Evolutionary conservation across 2,888 invertebrate genomes (phyloP), one percentile per base, ranked within the genome.

Genomic region (Steinernema carpocapsae): DNA sequence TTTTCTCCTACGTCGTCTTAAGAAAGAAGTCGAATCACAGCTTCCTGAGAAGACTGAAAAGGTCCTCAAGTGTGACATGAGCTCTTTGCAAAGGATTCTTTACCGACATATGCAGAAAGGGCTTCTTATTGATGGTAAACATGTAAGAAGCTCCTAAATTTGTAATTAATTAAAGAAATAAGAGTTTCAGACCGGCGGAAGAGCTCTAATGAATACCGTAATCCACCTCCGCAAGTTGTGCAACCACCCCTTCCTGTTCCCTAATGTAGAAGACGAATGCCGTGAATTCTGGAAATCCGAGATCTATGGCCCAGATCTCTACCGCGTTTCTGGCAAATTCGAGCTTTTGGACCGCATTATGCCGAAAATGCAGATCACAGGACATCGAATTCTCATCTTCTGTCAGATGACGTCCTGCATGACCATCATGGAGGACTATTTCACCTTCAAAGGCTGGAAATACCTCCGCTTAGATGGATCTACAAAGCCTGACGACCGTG

Each of bases 381-480:
- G 93, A 76, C 99, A 99, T 90, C 91, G 97, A 78, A 95, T 97
- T n/a, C 90, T 99, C 78, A 92, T 99, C 78, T 99, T 99, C 91
- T 99, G 97, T 92, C 99, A 99, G 90, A 99, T 99, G 99, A 99
- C 99, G 0, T 94, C 95, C 86, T 92, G 96, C 81, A 97, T 99
- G 97, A 96, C 94, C 74, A 96, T 97, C 84, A 94, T 97, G 91
- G 99, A 99, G 88, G 99, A 99, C 90, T 99, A 96, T 88, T 91
- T 99, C 70, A 92, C 93, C 74, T 97, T 93, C 92, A 91, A 94
- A 82, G 87, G 87, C 19, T 95, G 94, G 89, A 92, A 92, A 78
- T 97, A 97, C 88, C 91, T 99, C 74, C 92, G 97, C 88, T 90
- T 99, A 87, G 97, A 97, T 89, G 99, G 99, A 88, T 95, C 95